Percentiles rank a stretch among this genome's conserved stretches.
Conservation (phyloP, 92 coral and sea anemone species). For the Porites cylindrica region DNA sequence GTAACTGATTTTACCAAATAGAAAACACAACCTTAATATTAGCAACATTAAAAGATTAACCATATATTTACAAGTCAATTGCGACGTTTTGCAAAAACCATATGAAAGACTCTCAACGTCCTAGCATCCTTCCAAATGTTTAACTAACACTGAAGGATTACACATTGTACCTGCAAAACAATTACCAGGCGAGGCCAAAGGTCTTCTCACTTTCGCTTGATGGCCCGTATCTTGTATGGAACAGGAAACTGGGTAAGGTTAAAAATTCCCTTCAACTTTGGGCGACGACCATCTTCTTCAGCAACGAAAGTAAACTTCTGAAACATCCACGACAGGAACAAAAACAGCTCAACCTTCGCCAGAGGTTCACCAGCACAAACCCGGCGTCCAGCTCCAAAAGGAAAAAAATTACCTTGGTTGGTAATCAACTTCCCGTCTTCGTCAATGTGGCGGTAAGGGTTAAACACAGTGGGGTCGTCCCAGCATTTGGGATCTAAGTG, state of each 20-base stretch:
- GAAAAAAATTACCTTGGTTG: slow-evolving; percentile 1
- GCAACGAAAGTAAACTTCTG: slow-evolving; percentile 46
- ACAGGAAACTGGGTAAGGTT: slow-evolving; percentile 42
- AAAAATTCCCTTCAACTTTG: slow-evolving; percentile 36
- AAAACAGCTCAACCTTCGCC: slow-evolving; percentile 58
- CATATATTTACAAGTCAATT: too few species aligned
- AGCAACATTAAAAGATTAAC: too few species aligned
- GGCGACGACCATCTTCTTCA: slow-evolving; percentile 20
- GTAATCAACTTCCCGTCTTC: background rate
- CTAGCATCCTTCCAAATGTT: too few species aligned
- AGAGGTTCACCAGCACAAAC: slow-evolving; percentile 59
- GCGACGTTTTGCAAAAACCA: too few species aligned
- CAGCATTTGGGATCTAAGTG: slow-evolving; percentile 60
- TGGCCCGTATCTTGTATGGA: slow-evolving; percentile 47
- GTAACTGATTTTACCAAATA: too few species aligned
- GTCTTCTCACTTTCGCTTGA: slow-evolving; percentile 18
- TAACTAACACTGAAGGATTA: too few species aligned
- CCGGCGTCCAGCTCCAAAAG: slow-evolving; percentile 64
- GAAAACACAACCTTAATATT: too few species aligned
- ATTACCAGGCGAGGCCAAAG: too few species aligned
- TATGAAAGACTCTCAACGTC: too few species aligned
- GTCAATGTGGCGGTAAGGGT: slow-evolving; percentile 29
- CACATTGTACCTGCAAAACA: too few species aligned
- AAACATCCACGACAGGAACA: slow-evolving; percentile 54
- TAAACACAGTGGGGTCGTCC: slow-evolving; percentile 48